Evolutionary conservation across 2,113 vertebrate species (phyloP).

Genomic region (Tyrannus savana): DNA sequence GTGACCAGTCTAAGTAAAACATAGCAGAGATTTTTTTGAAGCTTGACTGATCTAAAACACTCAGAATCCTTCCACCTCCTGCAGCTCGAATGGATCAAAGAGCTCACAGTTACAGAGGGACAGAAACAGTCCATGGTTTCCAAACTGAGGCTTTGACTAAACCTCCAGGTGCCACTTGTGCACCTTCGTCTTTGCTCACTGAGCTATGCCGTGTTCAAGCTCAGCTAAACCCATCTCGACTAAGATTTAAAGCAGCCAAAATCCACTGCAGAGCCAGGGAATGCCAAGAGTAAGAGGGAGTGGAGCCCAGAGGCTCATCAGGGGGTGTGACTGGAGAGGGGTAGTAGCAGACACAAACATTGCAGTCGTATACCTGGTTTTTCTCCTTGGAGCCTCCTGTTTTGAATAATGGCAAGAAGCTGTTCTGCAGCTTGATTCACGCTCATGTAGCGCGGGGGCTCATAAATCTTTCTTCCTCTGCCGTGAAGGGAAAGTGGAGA

Average conservation of each 20-base stretch:
- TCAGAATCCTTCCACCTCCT: background rate
- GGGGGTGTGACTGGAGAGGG: background rate
- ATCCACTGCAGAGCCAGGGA: background rate
- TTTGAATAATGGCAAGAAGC: constrained; percentile 86
- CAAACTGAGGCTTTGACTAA: background rate
- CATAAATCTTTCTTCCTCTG: constrained; percentile 92
- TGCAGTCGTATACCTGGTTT: constrained; percentile 78
- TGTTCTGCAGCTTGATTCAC: constrained; percentile 89
- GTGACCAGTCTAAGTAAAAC: background rate
- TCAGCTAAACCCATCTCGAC: background rate
- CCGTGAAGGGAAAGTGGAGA: background rate
- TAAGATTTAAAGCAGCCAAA: background rate
- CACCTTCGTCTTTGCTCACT: background rate
- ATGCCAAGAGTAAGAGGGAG: background rate
- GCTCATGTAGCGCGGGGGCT: constrained; percentile 91
- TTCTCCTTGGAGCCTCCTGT: constrained; percentile 77
- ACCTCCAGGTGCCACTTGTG: background rate
- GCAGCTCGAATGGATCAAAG: background rate
- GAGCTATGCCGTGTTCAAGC: background rate
- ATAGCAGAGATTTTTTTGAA: background rate
- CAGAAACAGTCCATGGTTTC: background rate
- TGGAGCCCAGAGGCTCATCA: background rate
- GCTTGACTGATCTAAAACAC: background rate
- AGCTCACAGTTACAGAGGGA: background rate
- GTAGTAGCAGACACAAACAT: background rate